Evolutionary conservation across 2,888 invertebrate species (phyloP), one percentile per base, ranked within the genome.

Genomic region (Ectobius pallidus): DNA sequence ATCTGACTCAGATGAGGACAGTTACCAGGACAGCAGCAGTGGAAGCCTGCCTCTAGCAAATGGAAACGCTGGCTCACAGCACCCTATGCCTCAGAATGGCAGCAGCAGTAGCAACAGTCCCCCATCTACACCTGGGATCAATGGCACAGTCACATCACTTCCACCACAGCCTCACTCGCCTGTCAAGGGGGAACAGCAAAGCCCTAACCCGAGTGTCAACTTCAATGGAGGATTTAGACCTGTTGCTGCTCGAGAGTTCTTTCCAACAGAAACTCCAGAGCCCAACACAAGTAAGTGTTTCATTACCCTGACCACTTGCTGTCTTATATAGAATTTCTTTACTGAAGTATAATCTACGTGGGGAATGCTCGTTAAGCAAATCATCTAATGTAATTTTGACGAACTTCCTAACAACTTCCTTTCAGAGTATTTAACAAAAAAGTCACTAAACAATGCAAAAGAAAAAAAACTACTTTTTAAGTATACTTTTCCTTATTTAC

Each of bases 1-100:
- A 79, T 92, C 92, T 0, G 94, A 94, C 82, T 93, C 93, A 1
- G 94, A 94, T 81, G 94, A 94, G 82, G 94, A 94, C 78, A 87
- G 85, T 78, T 84, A 84, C 76, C 82, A 82, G 74, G 82, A 80
- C 18, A 77, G 74, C 46, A 76, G 76, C 39, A 58, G 52, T n/a
- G 22, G 58, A 9, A 65, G 72, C 30, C 32, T 63, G 71, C 25
- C 39, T 2, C 3, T 52, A 22, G 52, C 52, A 16, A 46, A 46
- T 65, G 44, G 44, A 9, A 22, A 27, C 22, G 65, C 79, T 73
- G 77, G 82, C 82, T 82, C 52, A 78, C 78, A 63, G 72, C 77
- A 34, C 75, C 71, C 76, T 4, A 70, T 69, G 14, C 76, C 77
- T 16, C 79, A 79, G 20, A 74, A 77, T 44, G 42, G 77, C 70